Percentiles rank a stretch among this genome's conserved stretches.
These are phyloP conservation scores for Syngnathus rostellatus DNA, from an alignment of 2,797 vertebrate species.

Conservation along the genomic window DNA sequence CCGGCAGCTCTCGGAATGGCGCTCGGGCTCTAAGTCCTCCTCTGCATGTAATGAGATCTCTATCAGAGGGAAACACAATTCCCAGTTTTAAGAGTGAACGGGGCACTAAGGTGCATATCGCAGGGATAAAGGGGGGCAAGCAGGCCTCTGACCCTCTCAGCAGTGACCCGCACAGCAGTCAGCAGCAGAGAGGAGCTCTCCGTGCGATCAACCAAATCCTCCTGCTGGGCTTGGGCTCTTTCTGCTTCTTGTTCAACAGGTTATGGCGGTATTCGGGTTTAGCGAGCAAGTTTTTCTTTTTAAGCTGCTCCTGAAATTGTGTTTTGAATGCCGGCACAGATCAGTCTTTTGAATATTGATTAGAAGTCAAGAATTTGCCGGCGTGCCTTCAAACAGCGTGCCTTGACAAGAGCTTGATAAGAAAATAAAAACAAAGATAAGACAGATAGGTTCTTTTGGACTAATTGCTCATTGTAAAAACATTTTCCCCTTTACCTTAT, in stretches of 20 bases:
- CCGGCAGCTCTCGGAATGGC: conserved; percentile 45
- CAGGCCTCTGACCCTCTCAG: conserved; percentile 50
- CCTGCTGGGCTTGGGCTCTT: conserved; percentile 25
- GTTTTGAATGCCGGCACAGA: conserved; percentile 27
- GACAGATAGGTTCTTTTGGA: conserved; percentile 12
- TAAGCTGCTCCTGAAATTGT: conserved; percentile 15
- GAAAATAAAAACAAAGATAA: conserved; percentile 37
- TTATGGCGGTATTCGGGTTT: conserved; percentile 39
- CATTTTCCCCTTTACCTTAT: conserved; percentile 6
- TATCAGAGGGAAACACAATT: conserved; percentile 67
- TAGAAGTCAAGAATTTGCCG: conserved; percentile 19
- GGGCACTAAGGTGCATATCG: conserved; percentile 35
- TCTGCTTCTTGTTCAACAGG: conserved; percentile 40
- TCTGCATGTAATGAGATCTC: conserved; percentile 71
- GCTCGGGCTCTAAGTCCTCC: conserved; percentile 61
- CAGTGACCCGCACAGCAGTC: conserved; percentile 45
- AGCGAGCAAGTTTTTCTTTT: background rate
- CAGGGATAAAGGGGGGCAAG: conserved; percentile 25
- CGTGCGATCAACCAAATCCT: conserved; percentile 15
- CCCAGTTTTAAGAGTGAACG: conserved; percentile 42
- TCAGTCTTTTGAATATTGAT: conserved; percentile 4
- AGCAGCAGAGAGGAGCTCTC: conserved; percentile 10
- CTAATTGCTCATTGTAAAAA: conserved; percentile 20
- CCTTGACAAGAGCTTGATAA: conserved; percentile 15
- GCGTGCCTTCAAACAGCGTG: conserved; percentile 7